These are phyloP conservation scores for Mechanitis mazaeus DNA, from an alignment of 2,888 invertebrate genomes.

Conservation along the genomic window DNA sequence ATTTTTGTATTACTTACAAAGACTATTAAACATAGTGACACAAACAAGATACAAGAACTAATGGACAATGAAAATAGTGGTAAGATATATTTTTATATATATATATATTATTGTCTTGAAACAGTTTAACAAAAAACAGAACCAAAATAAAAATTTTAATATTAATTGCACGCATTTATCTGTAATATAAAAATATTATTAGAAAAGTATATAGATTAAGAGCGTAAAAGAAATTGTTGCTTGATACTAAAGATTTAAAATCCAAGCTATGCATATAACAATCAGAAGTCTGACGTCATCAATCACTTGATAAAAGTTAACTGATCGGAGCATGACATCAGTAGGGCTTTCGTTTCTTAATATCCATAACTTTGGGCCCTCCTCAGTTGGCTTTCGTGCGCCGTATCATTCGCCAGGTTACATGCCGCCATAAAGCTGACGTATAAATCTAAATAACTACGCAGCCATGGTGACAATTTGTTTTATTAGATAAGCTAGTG, in stretches of 20 bases:
- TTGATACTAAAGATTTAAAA: neutral
- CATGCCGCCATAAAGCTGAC: conserved; percentile 34
- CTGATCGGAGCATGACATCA: conserved; percentile 55
- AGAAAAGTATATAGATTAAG: too few relatives aligned
- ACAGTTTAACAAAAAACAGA: too few relatives aligned
- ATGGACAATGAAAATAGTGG: conserved; percentile 8
- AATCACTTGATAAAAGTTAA: conserved; percentile 59
- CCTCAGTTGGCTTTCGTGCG: conserved; percentile 61
- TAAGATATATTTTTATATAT: neutral
- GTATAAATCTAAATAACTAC: conserved; percentile 41
- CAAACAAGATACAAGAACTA: neutral
- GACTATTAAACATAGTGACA: conserved; percentile 3
- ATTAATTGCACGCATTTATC: too few relatives aligned
- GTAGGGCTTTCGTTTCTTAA: conserved; percentile 55
- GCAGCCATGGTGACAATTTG: conserved; percentile 64
- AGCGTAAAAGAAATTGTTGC: too few relatives aligned
- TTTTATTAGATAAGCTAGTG: conserved; percentile 24
- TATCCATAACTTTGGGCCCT: conserved; percentile 52
- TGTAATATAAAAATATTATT: too few relatives aligned
- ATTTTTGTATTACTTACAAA: neutral
- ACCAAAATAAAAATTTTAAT: too few relatives aligned
- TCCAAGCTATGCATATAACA: neutral
- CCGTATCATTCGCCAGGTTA: conserved; percentile 52
- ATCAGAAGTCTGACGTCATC: conserved; percentile 51
- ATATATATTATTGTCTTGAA: too few relatives aligned